Base-by-base conservation (phyloP, 23 tunicate species). In the Botrylloides violaceus region DNA sequence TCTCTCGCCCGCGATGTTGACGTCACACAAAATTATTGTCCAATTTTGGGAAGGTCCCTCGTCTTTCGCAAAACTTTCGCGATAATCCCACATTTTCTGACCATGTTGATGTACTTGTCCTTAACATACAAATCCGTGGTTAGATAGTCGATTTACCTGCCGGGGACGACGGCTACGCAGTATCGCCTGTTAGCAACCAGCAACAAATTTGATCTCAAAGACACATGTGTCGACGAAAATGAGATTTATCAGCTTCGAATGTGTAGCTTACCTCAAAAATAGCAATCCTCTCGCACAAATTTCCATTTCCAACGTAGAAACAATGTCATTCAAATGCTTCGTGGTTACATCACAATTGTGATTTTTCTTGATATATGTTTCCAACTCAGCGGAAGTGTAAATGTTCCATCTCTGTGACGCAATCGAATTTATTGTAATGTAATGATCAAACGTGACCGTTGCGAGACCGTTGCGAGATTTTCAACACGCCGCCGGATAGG, bases 281-380 rank as follows among this genome's bases (percentile, higher is more conserved):
- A 68, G 59, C 5, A 15, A 35, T 39, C 74, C 58, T 0, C 25
- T 7, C 0, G 74, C 65, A 22, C 74, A 68, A 32, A 68, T 68
- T 43, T 68, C 74, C 74, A 68, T 68, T 37, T 68, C 74, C 18
- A 43, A 32, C 4, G 25, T 68, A 5, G 74, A 68, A 0, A 68
- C 4, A 21, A 68, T 37, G 28, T 68, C 74, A 30, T 68, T 24
- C 3, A 43, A 68, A 24, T 37, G 65, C 26, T 38, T 68, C 58
- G 18, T 19, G 27, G 37, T 36, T 0, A 32, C 24, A 20, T 37
- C 74, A 43, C 74, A 68, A 24, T 27, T 30, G 24, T 37, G n/a
- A 36, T 9, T 19, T 43, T 36, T 19, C 23, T 6, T 36, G 26
- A 68, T 4, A 22, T 37, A 68, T 12, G 4, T 9, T 19, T 68